Conservation (phyloP, 23 tunicate genomes). For the Trididemnum clinides region DNA sequence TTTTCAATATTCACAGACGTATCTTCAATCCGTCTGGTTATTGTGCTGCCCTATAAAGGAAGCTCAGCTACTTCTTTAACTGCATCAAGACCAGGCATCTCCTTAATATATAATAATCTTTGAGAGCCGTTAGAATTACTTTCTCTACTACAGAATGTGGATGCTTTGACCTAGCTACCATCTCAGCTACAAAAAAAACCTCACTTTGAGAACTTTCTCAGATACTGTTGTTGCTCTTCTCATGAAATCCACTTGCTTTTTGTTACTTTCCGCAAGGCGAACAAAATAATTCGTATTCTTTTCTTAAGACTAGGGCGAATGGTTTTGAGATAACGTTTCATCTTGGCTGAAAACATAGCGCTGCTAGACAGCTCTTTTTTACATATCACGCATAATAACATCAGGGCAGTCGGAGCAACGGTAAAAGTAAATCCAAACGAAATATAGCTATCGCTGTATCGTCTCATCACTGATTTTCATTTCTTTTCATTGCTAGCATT, state of each 20-base stretch:
- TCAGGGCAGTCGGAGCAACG: conserved; percentile 23
- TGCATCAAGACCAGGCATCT: conserved; percentile 49
- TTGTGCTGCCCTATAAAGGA: conserved; percentile 18
- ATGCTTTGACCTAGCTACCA: conserved; percentile 26
- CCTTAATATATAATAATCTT: conserved; percentile 4
- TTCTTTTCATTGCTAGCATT: conserved; percentile 1
- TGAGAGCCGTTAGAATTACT: conserved; percentile 29
- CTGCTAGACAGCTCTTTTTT: conserved; percentile 27
- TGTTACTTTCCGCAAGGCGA: no score
- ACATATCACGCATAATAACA: conserved; percentile 41
- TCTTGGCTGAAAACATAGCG: conserved; percentile 30
- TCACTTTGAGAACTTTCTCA: conserved; percentile 30
- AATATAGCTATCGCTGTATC: conserved; percentile 37
- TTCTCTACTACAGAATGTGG: conserved; percentile 47
- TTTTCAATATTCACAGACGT: conserved; percentile 21
- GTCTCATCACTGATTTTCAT: conserved; percentile 30
- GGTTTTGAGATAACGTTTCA: conserved; percentile 24
- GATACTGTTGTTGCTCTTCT: no score
- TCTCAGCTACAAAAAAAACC: conserved; percentile 33
- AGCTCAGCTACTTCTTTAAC: conserved; percentile 35
- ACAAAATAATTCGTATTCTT: no score
- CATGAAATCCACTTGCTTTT: no score
- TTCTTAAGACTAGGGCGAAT: not conserved
- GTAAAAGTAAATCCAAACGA: conserved; percentile 47
- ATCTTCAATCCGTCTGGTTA: conserved; percentile 32